Percentiles rank a stretch among this genome's conserved stretches.
Evolutionary conservation across 1,140 invertebrate species (phyloP).

Genomic region (Bilobella aurantiaca): DNA sequence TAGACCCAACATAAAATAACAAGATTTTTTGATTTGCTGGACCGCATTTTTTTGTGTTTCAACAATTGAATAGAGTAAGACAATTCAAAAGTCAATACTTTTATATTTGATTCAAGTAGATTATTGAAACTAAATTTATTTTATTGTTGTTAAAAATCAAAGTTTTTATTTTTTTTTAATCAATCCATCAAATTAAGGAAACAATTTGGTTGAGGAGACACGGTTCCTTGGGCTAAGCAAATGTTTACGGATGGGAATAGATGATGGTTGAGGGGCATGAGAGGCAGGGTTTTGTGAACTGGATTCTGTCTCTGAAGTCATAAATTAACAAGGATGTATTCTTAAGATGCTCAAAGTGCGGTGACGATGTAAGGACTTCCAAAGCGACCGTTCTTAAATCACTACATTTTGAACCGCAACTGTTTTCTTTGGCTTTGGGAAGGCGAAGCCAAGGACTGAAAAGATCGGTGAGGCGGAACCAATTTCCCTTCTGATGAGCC

Average conservation of each 20-base stretch:
- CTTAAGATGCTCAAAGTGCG: conserved; percentile 22
- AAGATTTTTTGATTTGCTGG: too few relatives aligned
- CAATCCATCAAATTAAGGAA: too few relatives aligned
- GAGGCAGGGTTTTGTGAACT: conserved; percentile 31
- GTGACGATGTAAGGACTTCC: not conserved
- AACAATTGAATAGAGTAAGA: too few relatives aligned
- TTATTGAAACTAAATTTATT: not conserved
- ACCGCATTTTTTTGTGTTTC: too few relatives aligned
- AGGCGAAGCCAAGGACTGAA: conserved; percentile 22
- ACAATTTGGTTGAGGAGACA: conserved; percentile 35
- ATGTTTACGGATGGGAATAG: conserved; percentile 25
- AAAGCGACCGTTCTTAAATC: not conserved
- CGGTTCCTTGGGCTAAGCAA: conserved; percentile 33
- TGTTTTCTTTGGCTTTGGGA: conserved; percentile 35
- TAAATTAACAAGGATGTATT: conserved; percentile 36
- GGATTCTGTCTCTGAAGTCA: too few relatives aligned
- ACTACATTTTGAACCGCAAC: conserved; percentile 19
- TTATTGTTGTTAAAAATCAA: not conserved
- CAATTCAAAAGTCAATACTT: too few relatives aligned
- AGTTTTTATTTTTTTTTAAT: conserved; percentile 32
- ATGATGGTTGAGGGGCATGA: conserved; percentile 34
- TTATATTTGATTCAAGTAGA: too few relatives aligned
- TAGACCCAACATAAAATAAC: not conserved
- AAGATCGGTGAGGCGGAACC: conserved; percentile 34
- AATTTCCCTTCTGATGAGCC: conserved; percentile 32